Evolutionary conservation across 2,888 invertebrate species (phyloP).

Genomic region (Anodontia alba): DNA sequence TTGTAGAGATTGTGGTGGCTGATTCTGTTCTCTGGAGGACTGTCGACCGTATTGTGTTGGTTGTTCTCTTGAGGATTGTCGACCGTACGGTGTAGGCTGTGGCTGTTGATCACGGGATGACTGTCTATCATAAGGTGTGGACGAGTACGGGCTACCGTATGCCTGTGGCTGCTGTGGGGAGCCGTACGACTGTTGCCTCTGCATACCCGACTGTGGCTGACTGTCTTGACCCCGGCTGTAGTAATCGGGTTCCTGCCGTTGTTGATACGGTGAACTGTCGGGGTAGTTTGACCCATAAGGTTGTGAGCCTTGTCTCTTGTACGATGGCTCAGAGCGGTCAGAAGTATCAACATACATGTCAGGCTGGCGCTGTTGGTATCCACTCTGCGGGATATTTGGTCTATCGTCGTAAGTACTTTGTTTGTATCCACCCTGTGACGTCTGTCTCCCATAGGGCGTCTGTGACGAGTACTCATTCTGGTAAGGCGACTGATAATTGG

Average conservation of each 20-base stretch:
- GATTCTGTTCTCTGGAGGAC: constrained; percentile 26
- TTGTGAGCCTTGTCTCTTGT: constrained; percentile 53
- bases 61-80: constrained; percentile 29
- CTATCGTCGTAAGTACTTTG: constrained; percentile 47
- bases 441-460: constrained; percentile 46
- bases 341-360: constrained; percentile 49
- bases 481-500: constrained; percentile 49
- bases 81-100: constrained; percentile 29
- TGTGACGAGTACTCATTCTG: constrained; percentile 11
- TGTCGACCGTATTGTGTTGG: constrained; percentile 26
- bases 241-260: neutral
- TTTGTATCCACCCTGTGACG: constrained; percentile 31
- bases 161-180: constrained; percentile 45
- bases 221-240: neutral
- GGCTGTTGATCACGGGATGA: constrained; percentile 51
- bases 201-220: neutral
- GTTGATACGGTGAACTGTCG: neutral
- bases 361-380: constrained; percentile 26
- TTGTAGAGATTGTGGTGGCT: constrained; percentile 20
- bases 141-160: constrained; percentile 43
- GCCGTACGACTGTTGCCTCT: constrained; percentile 31
- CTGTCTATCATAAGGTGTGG: constrained; percentile 31
- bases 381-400: constrained; percentile 17
- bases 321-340: constrained; percentile 26
- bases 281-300: constrained; percentile 29